Evolutionary conservation across 2,113 vertebrate species (phyloP).

Genomic region (human): GRCh38 chr14:71379001-71379500

Average conservation of each 20-base stretch:
- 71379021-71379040: background rate
- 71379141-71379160: background rate
- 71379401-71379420: too few species aligned
- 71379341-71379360: too few species aligned
- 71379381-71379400: too few species aligned
- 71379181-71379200: background rate
- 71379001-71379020: background rate
- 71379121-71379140: background rate
- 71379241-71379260: background rate
- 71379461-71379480: too few species aligned
- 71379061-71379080: background rate
- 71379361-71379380: too few species aligned
- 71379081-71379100: background rate
- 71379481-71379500: too few species aligned
- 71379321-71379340: too few species aligned
- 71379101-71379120: background rate
- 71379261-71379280: background rate
- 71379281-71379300: too few species aligned
- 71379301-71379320: too few species aligned
- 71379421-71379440: too few species aligned
- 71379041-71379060: background rate
- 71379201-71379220: background rate
- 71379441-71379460: too few species aligned
- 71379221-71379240: background rate
- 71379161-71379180: background rate